A percentile compares a stretch with the other conserved stretches of the same genome.
Evolutionary conservation across 2,888 invertebrate species (phyloP).

Genomic region (Seira sanloemensis): DNA sequence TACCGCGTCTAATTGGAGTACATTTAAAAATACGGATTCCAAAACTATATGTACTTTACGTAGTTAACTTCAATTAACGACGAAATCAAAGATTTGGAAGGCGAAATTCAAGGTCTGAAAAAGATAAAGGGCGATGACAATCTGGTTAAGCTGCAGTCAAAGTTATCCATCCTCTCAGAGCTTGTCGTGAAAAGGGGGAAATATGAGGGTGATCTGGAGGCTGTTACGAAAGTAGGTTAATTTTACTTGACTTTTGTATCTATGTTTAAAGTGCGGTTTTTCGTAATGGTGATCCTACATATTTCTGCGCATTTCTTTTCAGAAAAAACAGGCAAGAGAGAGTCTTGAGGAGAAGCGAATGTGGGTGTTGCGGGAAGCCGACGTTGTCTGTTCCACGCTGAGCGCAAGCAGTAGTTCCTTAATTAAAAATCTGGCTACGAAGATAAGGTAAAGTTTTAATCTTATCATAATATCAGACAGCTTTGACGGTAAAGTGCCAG

Average conservation of each 20-base stretch:
- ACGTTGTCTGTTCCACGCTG: constrained; percentile 30
- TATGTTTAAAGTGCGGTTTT: not conserved
- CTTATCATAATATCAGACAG: not conserved
- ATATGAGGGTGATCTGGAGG: too few relatives aligned
- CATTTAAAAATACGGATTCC: too few relatives aligned
- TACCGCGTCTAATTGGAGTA: too few relatives aligned
- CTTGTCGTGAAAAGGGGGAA: not conserved
- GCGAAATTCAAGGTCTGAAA: not conserved
- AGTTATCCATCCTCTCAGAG: not conserved
- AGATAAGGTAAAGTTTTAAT: not conserved
- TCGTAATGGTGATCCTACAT: too few relatives aligned
- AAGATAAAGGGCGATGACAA: too few relatives aligned
- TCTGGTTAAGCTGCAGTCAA: not conserved
- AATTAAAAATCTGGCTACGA: constrained; percentile 3
- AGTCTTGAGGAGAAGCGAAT: not conserved
- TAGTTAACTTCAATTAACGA: not conserved
- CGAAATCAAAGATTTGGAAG: constrained; percentile 6
- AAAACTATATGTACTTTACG: not conserved
- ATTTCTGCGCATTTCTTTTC: not conserved
- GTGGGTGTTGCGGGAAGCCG: not conserved
- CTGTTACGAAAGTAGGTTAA: too few relatives aligned
- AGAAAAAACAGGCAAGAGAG: not conserved
- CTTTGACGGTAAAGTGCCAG: not conserved
- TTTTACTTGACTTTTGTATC: too few relatives aligned
- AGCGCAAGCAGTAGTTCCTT: constrained; percentile 25